Evolutionary conservation across 2,113 vertebrate species (phyloP).

Genomic region (Sebastes schlegelii): DNA sequence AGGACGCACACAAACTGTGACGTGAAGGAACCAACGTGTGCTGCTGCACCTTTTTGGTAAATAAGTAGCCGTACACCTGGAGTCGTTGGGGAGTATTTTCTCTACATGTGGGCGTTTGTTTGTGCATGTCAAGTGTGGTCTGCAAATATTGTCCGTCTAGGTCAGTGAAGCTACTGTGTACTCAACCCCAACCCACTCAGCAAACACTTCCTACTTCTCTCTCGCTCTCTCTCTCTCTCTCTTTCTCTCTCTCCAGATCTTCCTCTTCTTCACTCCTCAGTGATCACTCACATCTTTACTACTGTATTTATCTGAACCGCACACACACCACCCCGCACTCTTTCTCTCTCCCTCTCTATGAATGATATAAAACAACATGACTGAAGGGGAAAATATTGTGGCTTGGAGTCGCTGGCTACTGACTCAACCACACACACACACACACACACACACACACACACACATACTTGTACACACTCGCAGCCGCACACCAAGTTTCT

Average conservation of each 20-base stretch:
- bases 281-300: conserved; percentile 53
- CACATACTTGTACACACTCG: conserved; percentile 34
- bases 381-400: conserved; percentile 79
- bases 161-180: conserved; percentile 79
- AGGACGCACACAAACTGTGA: neutral
- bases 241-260: conserved; percentile 20
- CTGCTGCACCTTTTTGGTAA: conserved; percentile 38
- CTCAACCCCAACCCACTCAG: conserved; percentile 76
- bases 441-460: conserved; percentile 48
- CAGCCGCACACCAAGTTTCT: conserved; percentile 69
- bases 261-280: conserved; percentile 38
- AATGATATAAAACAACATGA: conserved; percentile 80
- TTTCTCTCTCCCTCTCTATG: conserved; percentile 52
- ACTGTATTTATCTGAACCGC: conserved; percentile 57
- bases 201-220: conserved; percentile 65
- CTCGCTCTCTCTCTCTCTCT: neutral
- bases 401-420: conserved; percentile 72
- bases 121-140: conserved; percentile 70
- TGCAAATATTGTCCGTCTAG: conserved; percentile 80
- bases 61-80: conserved; percentile 31
- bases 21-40: neutral
- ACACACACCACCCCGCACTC: conserved; percentile 35
- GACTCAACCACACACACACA: conserved; percentile 61
- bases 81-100: conserved; percentile 27
- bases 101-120: conserved; percentile 65